These are phyloP conservation scores for Pseudomugil gertrudae DNA, from an alignment of 2,797 vertebrate species.

Conservation along the genomic window DNA sequence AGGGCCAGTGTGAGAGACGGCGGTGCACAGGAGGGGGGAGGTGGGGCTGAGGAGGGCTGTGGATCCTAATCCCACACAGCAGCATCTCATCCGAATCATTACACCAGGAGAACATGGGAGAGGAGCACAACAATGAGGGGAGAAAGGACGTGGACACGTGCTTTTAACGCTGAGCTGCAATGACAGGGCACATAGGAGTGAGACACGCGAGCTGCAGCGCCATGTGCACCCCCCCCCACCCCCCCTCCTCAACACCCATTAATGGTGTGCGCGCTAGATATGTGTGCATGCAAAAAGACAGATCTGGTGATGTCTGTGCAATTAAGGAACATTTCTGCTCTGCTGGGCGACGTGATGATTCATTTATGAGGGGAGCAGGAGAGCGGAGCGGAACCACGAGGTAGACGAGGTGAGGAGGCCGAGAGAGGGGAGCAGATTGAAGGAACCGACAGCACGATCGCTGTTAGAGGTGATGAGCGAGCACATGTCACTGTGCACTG, in stretches of 20 bases:
- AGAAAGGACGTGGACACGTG: conserved; percentile 47
- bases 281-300: conserved; percentile 51
- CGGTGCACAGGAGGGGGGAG: not conserved
- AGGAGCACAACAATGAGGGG: conserved; percentile 60
- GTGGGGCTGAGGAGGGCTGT: not conserved
- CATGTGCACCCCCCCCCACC: not conserved
- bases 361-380: conserved; percentile 74
- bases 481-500: conserved; percentile 33
- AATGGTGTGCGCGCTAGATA: conserved; percentile 44
- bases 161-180: conserved; percentile 63
- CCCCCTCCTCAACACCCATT: conserved; percentile 40
- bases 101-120: conserved; percentile 67
- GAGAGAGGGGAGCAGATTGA: conserved; percentile 48
- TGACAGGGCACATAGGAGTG: conserved; percentile 67
- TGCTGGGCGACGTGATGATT: conserved; percentile 76
- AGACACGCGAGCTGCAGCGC: conserved; percentile 52
- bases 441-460: conserved; percentile 47
- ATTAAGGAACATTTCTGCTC: conserved; percentile 81
- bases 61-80: conserved; percentile 69
- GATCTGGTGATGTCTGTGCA: conserved; percentile 67
- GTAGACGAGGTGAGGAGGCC: conserved; percentile 55
- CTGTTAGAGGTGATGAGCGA: conserved; percentile 50
- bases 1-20: conserved; percentile 71
- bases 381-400: conserved; percentile 46
- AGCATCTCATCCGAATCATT: conserved; percentile 78